Conservation (phyloP, 2,797 vertebrate genomes). For the Sarcophilus harrisii region DNA sequence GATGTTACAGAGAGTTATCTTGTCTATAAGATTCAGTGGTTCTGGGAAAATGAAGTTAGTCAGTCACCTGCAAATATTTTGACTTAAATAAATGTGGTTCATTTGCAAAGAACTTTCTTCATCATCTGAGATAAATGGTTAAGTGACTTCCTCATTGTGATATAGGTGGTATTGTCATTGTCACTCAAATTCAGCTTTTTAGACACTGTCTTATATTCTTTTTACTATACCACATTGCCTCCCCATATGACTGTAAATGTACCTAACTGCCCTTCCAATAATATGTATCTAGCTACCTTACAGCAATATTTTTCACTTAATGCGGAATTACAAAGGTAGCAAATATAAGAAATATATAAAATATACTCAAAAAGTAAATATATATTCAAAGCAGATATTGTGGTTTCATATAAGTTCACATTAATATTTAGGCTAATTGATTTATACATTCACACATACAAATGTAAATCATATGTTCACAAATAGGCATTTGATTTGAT, state of each 20-base stretch:
- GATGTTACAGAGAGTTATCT: background rate
- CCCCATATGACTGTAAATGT: background rate
- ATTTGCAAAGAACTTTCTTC: background rate
- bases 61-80: background rate
- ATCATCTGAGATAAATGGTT: background rate
- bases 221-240: background rate
- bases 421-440: background rate
- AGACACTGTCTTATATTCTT: background rate
- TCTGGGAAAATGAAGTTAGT: background rate
- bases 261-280: background rate
- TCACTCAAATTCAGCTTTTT: background rate
- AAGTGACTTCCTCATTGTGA: background rate
- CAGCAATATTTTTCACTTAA: background rate
- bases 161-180: background rate
- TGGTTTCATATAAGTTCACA: rapidly evolving
- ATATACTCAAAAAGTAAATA: background rate
- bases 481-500: background rate
- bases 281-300: background rate
- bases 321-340: background rate
- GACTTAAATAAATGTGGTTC: background rate
- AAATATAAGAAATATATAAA: background rate
- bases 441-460: background rate
- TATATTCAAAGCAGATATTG: background rate
- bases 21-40: background rate
- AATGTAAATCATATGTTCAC: background rate